Percentiles rank a stretch among this genome's conserved stretches.
Conservation (phyloP, 30 jellyfish, hydroid and myxozoan genomes). For the Cassiopea xamachana region DNA sequence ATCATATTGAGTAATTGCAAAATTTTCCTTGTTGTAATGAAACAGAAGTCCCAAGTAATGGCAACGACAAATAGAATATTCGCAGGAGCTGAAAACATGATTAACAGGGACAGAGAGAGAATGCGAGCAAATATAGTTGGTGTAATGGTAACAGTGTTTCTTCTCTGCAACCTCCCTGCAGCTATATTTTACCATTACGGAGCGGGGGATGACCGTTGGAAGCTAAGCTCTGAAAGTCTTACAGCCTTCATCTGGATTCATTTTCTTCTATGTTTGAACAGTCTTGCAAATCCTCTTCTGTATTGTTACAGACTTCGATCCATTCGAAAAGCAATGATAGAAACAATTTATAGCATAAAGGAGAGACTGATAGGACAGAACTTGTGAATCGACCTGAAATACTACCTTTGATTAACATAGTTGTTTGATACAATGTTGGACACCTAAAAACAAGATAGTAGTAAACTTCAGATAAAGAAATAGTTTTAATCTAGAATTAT, state of each 20-base stretch:
- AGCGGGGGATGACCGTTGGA: not conserved
- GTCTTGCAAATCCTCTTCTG: conserved; percentile 29
- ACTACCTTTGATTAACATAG: too few species aligned
- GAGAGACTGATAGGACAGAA: too few species aligned
- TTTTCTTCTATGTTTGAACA: conserved; percentile 16
- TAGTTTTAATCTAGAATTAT: too few species aligned
- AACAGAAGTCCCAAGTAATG: not conserved
- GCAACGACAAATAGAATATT: not conserved
- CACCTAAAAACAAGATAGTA: too few species aligned
- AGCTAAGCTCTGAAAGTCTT: not conserved
- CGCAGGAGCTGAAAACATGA: too few species aligned
- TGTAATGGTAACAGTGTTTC: not conserved
- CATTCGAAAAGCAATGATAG: conserved; percentile 7
- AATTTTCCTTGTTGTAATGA: not conserved
- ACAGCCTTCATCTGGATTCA: not conserved
- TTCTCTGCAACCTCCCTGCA: not conserved
- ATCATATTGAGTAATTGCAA: not conserved
- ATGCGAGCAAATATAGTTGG: not conserved
- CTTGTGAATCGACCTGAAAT: too few species aligned
- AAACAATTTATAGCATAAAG: not conserved
- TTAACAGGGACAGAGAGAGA: not conserved
- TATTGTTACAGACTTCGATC: not conserved
- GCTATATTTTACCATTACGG: not conserved
- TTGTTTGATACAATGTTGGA: too few species aligned
- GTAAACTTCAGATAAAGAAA: too few species aligned